Evolutionary conservation across 2,113 vertebrate species (phyloP), one percentile per base, ranked within the genome.

Genomic region (Ranitomeya variabilis): DNA sequence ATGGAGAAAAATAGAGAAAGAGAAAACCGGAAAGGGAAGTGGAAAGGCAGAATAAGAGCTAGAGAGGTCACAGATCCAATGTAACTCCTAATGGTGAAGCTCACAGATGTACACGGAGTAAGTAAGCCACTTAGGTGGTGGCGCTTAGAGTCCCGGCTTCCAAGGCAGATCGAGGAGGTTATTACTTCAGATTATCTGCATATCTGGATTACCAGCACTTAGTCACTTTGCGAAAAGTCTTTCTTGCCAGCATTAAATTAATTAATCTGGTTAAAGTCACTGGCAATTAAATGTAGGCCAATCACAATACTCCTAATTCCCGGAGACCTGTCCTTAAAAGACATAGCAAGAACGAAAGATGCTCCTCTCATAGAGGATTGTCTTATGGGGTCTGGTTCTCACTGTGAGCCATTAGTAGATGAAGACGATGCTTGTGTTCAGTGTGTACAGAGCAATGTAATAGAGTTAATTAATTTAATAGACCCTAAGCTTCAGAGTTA

Each of bases 171-270:
- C 55, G 52, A 6, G 12, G 7, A 57, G 54, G 77, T 26, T 14
- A 59, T 80, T 92, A 89, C 84, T 83, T 71, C 86, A 86, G 90
- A 92, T 94, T 93, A 92, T 91, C 90, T 87, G 91, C 88, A 90
- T 80, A 90, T 92, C 87, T 90, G 92, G 90, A 92, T 92, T 90
- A 93, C 89, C 86, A 87, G 77, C 64, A 80, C 85, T 86, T 87
- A 91, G 89, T 91, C 92, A 82, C 89, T 90, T 91, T 80, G 90
- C 90, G 89, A 91, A 69, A 90, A 89, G 90, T 90, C 37, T 76
- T 92, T 90, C 90, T 91, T 93, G 91, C 90, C 91, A 87, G 86
- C 83, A 66, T 89, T 90, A 92, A 92, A 92, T 92, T 91, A 92
- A 92, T 93, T 92, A 89, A 93, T 91, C 82, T 90, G 87, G 86